A percentile compares a stretch with the other conserved stretches of the same genome.
phyloP scores from a whole-genome alignment of 2,113 vertebrate species.

The Enhydra lutris region DNA sequence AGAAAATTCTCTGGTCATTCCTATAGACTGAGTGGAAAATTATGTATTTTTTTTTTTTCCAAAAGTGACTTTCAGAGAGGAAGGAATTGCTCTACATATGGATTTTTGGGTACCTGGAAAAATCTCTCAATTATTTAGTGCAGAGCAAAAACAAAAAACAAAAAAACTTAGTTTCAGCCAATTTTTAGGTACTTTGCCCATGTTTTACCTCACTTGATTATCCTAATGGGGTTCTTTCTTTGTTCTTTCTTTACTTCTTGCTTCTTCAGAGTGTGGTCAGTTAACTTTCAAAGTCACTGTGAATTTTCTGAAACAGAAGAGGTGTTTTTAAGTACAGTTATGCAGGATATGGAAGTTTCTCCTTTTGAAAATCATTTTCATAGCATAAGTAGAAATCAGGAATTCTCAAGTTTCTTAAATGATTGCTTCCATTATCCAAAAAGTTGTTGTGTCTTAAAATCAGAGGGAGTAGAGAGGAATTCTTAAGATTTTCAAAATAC shows the following conservation, averaged over 20 bases:
- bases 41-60: neutral
- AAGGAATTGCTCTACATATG: neutral
- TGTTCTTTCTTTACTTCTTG: neutral
- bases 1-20: neutral
- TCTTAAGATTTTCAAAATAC: slow-evolving; percentile 52
- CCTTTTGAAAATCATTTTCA: neutral
- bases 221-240: neutral
- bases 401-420: slow-evolving; percentile 26
- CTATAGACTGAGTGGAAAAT: neutral
- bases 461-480: slow-evolving; percentile 6
- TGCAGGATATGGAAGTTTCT: neutral
- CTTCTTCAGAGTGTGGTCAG: neutral
- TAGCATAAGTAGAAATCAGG: slow-evolving; percentile 10
- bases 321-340: neutral
- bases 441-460: slow-evolving; percentile 37
- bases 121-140: neutral
- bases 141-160: neutral
- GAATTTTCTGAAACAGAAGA: neutral
- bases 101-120: neutral
- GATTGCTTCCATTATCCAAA: slow-evolving; percentile 32
- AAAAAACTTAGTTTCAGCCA: neutral
- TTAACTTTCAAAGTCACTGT: neutral
- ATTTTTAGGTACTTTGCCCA: neutral
- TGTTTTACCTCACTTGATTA: neutral
- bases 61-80: neutral